Evolutionary conservation across 2,888 invertebrate species (phyloP).

Genomic region (Saturnia japonica): DNA sequence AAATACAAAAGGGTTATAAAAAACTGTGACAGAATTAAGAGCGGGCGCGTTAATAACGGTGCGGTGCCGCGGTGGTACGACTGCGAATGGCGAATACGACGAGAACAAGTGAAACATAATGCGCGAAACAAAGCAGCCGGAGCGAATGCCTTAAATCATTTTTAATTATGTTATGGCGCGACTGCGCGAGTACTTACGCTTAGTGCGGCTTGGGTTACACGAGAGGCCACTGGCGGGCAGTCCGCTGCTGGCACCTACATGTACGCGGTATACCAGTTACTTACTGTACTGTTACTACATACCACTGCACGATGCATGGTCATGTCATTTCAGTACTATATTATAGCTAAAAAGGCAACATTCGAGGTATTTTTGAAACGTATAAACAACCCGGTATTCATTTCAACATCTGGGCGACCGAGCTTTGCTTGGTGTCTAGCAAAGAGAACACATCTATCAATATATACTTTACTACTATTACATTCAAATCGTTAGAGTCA

Average conservation of each 20-base stretch:
- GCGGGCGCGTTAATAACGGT: slow-evolving; percentile 74
- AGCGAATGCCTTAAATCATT: slow-evolving; percentile 82
- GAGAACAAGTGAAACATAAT: slow-evolving; percentile 82
- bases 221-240: slow-evolving; percentile 21
- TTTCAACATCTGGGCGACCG: too few relatives aligned
- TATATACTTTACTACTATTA: too few relatives aligned
- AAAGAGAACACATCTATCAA: too few relatives aligned
- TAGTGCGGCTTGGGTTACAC: slow-evolving; percentile 63
- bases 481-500: too few relatives aligned
- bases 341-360: not conserved
- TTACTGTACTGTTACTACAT: slow-evolving; percentile 36
- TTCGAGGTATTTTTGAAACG: not conserved
- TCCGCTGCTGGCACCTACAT: slow-evolving; percentile 21
- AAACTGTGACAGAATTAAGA: slow-evolving; percentile 81
- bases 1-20: slow-evolving; percentile 81
- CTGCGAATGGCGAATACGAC: slow-evolving; percentile 56
- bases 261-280: too few relatives aligned
- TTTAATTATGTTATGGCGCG: slow-evolving; percentile 82
- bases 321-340: not conserved
- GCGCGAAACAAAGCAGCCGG: slow-evolving; percentile 83
- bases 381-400: not conserved
- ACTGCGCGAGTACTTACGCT: slow-evolving; percentile 30
- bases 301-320: slow-evolving; percentile 34
- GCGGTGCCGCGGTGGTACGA: slow-evolving; percentile 42
- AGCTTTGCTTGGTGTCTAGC: too few relatives aligned